Percentiles rank a stretch among this genome's conserved stretches.
These are phyloP conservation scores for Semotilus atromaculatus DNA, from an alignment of 2,797 vertebrate genomes.

Conservation along the genomic window DNA sequence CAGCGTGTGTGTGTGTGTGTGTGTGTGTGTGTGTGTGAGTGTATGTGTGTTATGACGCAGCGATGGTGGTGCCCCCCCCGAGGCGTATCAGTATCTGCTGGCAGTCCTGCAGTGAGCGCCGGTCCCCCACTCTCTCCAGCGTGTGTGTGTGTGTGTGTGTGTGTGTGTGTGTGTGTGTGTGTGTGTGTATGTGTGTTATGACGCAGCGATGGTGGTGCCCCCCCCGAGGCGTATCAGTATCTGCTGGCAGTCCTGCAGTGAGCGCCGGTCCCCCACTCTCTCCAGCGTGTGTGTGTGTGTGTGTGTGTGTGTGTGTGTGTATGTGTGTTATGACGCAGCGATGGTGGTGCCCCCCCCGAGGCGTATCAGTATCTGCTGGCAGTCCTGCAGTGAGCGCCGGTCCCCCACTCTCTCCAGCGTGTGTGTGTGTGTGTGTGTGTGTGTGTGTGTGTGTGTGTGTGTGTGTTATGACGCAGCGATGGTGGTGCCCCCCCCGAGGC, in stretches of 20 bases:
- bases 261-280: slow-evolving; percentile 93
- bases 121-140: too few relatives aligned
- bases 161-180: slow-evolving; percentile 5
- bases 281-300: slow-evolving; percentile 73
- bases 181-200: too few relatives aligned
- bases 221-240: slow-evolving; percentile 91
- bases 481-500: slow-evolving; percentile 91
- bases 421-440: slow-evolving; percentile 66
- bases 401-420: slow-evolving; percentile 96
- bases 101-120: too few relatives aligned
- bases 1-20: too few relatives aligned
- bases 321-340: slow-evolving; percentile 70
- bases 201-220: slow-evolving; percentile 92
- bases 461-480: slow-evolving; percentile 83
- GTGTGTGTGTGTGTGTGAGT: too few relatives aligned
- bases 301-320: too few relatives aligned
- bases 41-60: slow-evolving; percentile 79
- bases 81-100: too few relatives aligned
- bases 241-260: slow-evolving; percentile 94
- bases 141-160: background rate
- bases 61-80: slow-evolving; percentile 80
- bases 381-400: slow-evolving; percentile 81
- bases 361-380: slow-evolving; percentile 92
- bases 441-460: slow-evolving; percentile 66
- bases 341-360: slow-evolving; percentile 76